These are phyloP conservation scores for Sapayoa aenigma DNA, from an alignment of 2,113 vertebrate genomes.

Conservation along the genomic window DNA sequence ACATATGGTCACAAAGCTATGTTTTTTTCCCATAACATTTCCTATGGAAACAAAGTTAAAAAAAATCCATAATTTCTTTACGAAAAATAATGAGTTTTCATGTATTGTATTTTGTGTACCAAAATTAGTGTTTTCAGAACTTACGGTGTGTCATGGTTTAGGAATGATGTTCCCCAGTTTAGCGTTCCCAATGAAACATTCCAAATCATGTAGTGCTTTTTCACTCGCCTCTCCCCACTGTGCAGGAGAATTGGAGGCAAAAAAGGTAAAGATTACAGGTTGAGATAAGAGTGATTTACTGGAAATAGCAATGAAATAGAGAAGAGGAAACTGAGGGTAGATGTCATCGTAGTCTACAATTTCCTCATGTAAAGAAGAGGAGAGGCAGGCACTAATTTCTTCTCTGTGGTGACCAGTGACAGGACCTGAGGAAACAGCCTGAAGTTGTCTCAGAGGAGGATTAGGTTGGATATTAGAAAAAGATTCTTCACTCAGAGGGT, in stretches of 20 bases:
- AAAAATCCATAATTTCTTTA: not conserved
- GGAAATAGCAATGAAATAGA: not conserved
- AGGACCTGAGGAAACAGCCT: not conserved
- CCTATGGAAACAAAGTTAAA: not conserved
- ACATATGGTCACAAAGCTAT: not conserved
- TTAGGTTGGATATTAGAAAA: not conserved
- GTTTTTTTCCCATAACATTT: rapidly evolving
- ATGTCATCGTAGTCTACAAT: not conserved
- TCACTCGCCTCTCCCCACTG: not conserved
- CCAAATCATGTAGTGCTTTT: rapidly evolving
- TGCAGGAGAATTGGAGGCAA: rapidly evolving
- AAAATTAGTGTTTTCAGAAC: not conserved
- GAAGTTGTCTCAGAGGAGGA: not conserved
- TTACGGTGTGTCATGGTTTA: not conserved
- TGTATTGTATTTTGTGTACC: not conserved
- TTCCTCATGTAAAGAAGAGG: not conserved
- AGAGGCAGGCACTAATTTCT: not conserved
- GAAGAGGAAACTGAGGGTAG: not conserved
- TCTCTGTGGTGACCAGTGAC: not conserved
- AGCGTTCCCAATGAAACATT: not conserved
- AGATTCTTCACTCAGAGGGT: not conserved
- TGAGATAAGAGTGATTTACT: not conserved
- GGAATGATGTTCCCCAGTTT: not conserved
- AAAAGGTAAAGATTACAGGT: not conserved
- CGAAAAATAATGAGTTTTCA: not conserved